phyloP scores from a whole-genome alignment of 64 coral and sea anemone genomes.

The Actinia tenebrosa region DNA sequence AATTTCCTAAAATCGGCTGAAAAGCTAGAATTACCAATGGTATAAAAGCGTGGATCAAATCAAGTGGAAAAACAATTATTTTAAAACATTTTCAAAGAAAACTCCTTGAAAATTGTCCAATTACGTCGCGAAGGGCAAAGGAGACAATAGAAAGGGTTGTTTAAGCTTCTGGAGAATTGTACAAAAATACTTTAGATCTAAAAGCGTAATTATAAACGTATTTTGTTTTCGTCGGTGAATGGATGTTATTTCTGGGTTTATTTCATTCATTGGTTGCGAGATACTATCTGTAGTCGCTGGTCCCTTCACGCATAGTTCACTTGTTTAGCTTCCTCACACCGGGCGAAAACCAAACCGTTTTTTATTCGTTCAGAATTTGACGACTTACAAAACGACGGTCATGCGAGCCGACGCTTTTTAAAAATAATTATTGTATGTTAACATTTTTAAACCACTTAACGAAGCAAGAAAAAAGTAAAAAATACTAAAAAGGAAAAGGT shows the following conservation, averaged over 20 bases:
- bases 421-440: not conserved
- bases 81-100: conserved; percentile 2
- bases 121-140: not conserved
- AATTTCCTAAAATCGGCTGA: not conserved
- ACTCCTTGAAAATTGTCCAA: not conserved
- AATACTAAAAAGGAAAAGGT: not conserved
- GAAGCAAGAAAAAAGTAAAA: not conserved
- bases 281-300: not conserved
- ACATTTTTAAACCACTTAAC: not conserved
- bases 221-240: not conserved
- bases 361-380: not conserved
- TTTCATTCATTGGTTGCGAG: not conserved
- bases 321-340: not conserved
- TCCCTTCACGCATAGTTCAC: not conserved
- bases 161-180: not conserved
- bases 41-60: not conserved
- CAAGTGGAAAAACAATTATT: conserved; percentile 8
- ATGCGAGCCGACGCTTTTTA: not conserved
- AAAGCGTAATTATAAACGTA: not conserved
- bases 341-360: not conserved
- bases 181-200: not conserved
- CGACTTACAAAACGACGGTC: not conserved
- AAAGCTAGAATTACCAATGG: conserved; percentile 3
- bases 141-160: not conserved
- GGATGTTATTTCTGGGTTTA: not conserved